These are phyloP conservation scores for Scaptomyza flava DNA, from an alignment of 2,888 invertebrate species.

Conservation along the genomic window DNA sequence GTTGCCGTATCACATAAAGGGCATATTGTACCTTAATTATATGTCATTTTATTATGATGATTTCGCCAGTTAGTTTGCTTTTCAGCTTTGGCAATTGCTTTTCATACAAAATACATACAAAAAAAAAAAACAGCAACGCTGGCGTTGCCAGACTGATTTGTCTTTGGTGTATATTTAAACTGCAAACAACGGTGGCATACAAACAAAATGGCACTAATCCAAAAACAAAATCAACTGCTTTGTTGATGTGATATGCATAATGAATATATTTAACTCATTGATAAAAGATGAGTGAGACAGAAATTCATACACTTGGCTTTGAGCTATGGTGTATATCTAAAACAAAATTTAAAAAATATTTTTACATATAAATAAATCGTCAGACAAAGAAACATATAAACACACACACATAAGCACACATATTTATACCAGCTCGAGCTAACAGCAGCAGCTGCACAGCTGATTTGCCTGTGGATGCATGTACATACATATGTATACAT, in stretches of 20 bases:
- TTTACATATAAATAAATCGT: constrained; percentile 8
- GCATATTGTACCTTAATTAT: constrained; percentile 43
- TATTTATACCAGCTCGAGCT: constrained; percentile 1
- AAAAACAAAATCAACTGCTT: constrained; percentile 7
- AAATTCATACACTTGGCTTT: constrained; percentile 8
- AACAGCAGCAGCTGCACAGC: constrained; percentile 53
- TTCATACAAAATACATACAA: constrained; percentile 64
- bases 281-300: constrained; percentile 19
- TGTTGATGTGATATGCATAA: constrained; percentile 7
- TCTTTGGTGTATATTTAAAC: constrained; percentile 40
- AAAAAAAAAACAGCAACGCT: constrained; percentile 26
- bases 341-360: not conserved
- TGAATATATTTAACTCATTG: constrained; percentile 18
- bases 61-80: constrained; percentile 49
- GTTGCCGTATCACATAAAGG: constrained; percentile 25
- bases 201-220: constrained; percentile 27
- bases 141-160: constrained; percentile 62
- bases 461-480: constrained; percentile 36
- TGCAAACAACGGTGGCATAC: constrained; percentile 39
- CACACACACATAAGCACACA: constrained; percentile 14
- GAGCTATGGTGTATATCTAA: constrained; percentile 22
- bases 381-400: constrained; percentile 48
- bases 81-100: constrained; percentile 51
- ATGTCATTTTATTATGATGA: constrained; percentile 40
- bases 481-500: not conserved